Conservation (phyloP, 1,140 invertebrate species). For the Octopus bimaculoides region DNA sequence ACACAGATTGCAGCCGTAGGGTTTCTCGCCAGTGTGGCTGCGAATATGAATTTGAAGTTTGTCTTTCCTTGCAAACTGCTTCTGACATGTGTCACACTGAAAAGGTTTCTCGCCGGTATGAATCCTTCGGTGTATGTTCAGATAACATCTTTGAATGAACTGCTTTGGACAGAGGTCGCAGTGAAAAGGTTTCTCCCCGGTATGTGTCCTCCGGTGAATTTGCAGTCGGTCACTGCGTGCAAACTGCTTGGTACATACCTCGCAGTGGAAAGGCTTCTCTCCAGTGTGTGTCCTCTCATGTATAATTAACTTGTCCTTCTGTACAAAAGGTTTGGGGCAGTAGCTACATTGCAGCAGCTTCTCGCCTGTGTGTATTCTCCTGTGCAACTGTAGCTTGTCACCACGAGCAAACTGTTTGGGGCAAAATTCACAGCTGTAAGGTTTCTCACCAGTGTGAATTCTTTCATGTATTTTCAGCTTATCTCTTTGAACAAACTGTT, state of each 20-base stretch:
- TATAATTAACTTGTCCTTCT: conserved; percentile 77
- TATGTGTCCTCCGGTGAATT: conserved; percentile 24
- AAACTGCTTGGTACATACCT: conserved; percentile 18
- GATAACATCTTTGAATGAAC: conserved; percentile 39
- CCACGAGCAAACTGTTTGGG: conserved; percentile 82
- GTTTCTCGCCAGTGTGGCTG: conserved; percentile 24
- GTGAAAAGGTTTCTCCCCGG: conserved; percentile 24
- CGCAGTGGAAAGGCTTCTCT: conserved; percentile 9
- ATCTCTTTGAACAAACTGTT: conserved; percentile 22
- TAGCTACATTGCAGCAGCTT: conserved; percentile 89
- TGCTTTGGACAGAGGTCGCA: conserved; percentile 22
- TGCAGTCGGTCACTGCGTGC: conserved; percentile 18
- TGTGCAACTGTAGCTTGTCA: conserved; percentile 87
- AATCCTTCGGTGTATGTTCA: conserved; percentile 33
- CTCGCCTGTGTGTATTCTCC: conserved; percentile 89
- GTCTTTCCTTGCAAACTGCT: background rate
- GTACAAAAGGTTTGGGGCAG: conserved; percentile 84
- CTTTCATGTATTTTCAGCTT: conserved; percentile 21
- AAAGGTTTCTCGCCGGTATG: conserved; percentile 29
- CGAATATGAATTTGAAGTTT: conserved; percentile 12
- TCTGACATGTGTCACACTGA: conserved; percentile 8
- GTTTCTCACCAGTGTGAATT: conserved; percentile 22
- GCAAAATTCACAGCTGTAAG: conserved; percentile 65
- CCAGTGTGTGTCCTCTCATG: conserved; percentile 75
- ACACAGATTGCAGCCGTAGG: conserved; percentile 23